Evolutionary conservation across 2,797 vertebrate species (phyloP), one percentile per base, ranked within the genome.

Genomic region (Fistularia commersonii): DNA sequence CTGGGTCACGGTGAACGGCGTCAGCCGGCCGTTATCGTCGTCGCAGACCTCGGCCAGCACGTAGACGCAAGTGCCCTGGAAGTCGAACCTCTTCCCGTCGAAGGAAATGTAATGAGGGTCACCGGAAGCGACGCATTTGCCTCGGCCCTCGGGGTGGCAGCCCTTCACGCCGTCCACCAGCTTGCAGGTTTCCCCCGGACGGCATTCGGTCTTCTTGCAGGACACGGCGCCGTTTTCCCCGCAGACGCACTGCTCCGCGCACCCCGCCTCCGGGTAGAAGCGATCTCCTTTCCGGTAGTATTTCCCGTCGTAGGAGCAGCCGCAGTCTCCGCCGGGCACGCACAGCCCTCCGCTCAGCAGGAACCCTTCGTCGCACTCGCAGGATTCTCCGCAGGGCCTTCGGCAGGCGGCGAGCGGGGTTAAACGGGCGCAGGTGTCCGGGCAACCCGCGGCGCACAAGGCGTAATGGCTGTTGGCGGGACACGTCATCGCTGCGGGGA

Each of bases 381-480:
- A 96, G n/a, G 81, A 87, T 46, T 94, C 92, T 0, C 33, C 0
- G 43, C 90, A 92, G 0, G 14, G 13, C 0, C 56, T 51, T 7
- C 49, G 48, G 14, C 92, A 93, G 51, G 13, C 69, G 37, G 7
- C 35, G 0, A 47, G 12, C 34, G 70, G 52, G 0, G 66, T 74
- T 38, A 90, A 66, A 11, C 78, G 84, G 14, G 78, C 66, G 2
- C 93, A 95, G 15, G 83, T 89, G 38, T 76, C 3, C 0, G 87
- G 89, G 45, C 93, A 94, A 52, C 85, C 61, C 0, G 48, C 12
- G 8, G 84, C 80, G 6, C 89, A 91, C 0, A 71, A 55, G 32
- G 86, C 72, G 0, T 94, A 94, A 76, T 92, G 91, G 46, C 92
- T 92, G 72, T 95, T 81, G 0, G 61, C 56, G 0, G 90, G 88